A percentile compares a stretch with the other conserved stretches of the same genome.
Evolutionary conservation across 2,888 invertebrate species (phyloP).

Genomic region (Parnassius smintheus): DNA sequence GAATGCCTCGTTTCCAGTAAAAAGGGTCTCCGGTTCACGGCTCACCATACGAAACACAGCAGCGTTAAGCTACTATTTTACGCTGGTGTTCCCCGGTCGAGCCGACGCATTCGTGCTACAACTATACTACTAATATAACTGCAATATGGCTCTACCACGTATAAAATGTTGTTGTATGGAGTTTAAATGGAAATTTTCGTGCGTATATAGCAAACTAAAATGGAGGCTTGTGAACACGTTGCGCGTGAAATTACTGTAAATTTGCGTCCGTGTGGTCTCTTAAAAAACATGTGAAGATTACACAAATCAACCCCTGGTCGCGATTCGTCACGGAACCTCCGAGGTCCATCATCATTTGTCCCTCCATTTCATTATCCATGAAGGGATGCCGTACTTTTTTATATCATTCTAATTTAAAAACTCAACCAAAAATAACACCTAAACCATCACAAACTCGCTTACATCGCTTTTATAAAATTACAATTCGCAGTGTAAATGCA

Average conservation of each 20-base stretch:
- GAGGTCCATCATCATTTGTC: conserved; percentile 63
- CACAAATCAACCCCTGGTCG: conserved; percentile 68
- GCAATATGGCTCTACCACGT: no score
- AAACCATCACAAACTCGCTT: not conserved
- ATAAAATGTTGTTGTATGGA: no score
- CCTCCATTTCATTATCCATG: conserved; percentile 43
- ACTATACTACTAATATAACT: no score
- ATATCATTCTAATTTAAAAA: conserved; percentile 27
- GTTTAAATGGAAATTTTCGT: not conserved
- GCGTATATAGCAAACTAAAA: conserved; percentile 28
- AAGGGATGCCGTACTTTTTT: conserved; percentile 49
- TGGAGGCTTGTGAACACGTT: conserved; percentile 73
- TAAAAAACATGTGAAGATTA: conserved; percentile 69
- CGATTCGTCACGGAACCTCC: conserved; percentile 70
- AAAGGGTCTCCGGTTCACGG: no score
- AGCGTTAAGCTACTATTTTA: no score
- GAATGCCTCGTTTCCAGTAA: no score
- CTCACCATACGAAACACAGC: no score
- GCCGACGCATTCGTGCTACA: no score
- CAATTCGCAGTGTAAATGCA: conserved; percentile 4
- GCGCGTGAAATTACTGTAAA: conserved; percentile 77
- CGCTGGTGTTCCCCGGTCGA: no score
- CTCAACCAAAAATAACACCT: conserved; percentile 18
- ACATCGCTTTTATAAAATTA: conserved; percentile 8
- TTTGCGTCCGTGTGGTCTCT: conserved; percentile 76